These are phyloP conservation scores for Drosophila malerkotliana DNA, from an alignment of 1,140 invertebrate species.

Conservation along the genomic window DNA sequence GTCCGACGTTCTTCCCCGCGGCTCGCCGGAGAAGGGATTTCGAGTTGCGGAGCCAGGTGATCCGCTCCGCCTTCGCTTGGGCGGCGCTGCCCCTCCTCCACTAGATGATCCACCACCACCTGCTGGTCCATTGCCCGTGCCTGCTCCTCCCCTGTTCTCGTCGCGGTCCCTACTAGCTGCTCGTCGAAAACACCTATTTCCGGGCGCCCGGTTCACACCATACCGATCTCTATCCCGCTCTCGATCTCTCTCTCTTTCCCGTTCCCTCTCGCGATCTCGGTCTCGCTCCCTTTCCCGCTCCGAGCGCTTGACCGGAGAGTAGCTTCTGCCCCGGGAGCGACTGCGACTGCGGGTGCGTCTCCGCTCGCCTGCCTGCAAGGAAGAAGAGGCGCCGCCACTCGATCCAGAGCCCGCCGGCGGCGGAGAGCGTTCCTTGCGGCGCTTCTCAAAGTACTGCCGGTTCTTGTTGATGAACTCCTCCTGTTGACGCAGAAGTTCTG, in stretches of 20 bases:
- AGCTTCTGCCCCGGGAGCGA: slow-evolving; percentile 77
- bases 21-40: slow-evolving; percentile 68
- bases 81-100: slow-evolving; percentile 25
- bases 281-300: slow-evolving; percentile 59
- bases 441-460: slow-evolving; percentile 81
- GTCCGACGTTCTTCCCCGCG: slow-evolving; percentile 47
- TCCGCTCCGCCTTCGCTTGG: slow-evolving; percentile 76
- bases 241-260: slow-evolving; percentile 67
- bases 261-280: slow-evolving; percentile 63
- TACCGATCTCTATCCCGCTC: slow-evolving; percentile 62
- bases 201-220: slow-evolving; percentile 33
- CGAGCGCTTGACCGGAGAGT: slow-evolving; percentile 72
- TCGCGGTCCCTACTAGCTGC: slow-evolving; percentile 56
- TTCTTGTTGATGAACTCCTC: slow-evolving; percentile 84
- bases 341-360: slow-evolving; percentile 71
- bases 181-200: slow-evolving; percentile 51
- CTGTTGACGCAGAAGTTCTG: slow-evolving; percentile 79
- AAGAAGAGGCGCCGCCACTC: slow-evolving; percentile 17
- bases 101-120: neutral
- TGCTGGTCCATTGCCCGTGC: slow-evolving; percentile 15
- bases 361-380: slow-evolving; percentile 25
- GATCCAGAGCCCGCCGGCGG: slow-evolving; percentile 45
- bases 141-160: slow-evolving; percentile 48
- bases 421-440: slow-evolving; percentile 73
- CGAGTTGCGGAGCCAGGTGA: slow-evolving; percentile 44